Evolutionary conservation across 2,797 vertebrate genomes (phyloP).

Genomic region (Bradypodion pumilum): DNA sequence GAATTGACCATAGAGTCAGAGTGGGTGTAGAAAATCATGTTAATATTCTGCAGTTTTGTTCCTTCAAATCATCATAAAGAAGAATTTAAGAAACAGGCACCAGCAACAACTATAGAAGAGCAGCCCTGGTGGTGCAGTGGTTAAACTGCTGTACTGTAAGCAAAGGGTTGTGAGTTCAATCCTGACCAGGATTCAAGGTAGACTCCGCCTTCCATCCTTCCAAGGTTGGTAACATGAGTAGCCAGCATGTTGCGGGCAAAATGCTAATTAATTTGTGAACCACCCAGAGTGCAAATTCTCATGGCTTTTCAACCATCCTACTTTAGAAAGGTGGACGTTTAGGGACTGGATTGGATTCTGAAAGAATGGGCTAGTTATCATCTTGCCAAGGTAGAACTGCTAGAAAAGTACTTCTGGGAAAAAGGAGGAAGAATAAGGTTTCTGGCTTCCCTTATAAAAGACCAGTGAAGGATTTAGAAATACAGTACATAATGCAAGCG

Average conservation of each 20-base stretch:
- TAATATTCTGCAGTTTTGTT: background rate
- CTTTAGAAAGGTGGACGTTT: background rate
- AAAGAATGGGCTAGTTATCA: background rate
- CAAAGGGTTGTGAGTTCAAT: no score
- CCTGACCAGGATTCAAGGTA: no score
- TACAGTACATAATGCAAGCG: background rate
- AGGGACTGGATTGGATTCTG: background rate
- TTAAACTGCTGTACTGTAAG: no score
- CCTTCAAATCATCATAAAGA: background rate
- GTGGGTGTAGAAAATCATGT: slow-evolving; percentile 40
- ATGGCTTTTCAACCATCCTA: background rate
- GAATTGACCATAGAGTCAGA: background rate
- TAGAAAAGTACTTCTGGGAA: background rate
- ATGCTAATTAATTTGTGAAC: no score
- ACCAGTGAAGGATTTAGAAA: background rate
- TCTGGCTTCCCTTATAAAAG: background rate
- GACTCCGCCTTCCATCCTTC: no score
- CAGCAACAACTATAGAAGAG: no score
- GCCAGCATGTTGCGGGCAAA: no score
- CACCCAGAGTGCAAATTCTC: no score
- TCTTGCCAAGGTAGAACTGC: background rate
- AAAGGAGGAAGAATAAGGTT: background rate
- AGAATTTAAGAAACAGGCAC: background rate
- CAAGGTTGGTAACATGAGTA: no score
- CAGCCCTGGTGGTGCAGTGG: no score